Base-by-base conservation (phyloP, 1,140 invertebrate genomes). In the Oppia nitens region DNA sequence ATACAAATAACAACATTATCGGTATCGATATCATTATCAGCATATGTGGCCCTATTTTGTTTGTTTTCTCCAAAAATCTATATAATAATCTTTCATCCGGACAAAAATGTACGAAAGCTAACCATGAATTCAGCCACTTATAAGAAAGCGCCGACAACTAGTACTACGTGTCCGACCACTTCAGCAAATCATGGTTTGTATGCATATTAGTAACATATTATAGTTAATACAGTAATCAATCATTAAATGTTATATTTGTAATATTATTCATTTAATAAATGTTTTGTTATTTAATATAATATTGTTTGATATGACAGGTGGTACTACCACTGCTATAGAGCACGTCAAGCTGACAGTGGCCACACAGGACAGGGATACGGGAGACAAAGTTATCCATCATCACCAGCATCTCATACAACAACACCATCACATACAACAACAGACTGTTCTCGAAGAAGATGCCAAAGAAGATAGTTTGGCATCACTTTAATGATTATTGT, bases 1-100 rank as follows among this genome's bases (percentile, higher is more conserved):
- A 60, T 62, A 28, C 61, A 88, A 59, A 85, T 92, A 63, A 90
- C 86, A 47, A 88, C 85, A 63, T 87, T 93, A 83, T 88, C 84
- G 47, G 83, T 93, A 65, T 89, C 88, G 47, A 89, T 93, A 65
- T 88, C 85, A 55, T 76, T 94, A 21, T 88, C 85, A 66, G 88
- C 88, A 57, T 88, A 84, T 58, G 88, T 94, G 61, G 85, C 87
- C 1, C 78, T 93, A 49, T 82, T 81, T 32, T 94, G 89, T 71
- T 78, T 94, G 47, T 94, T 93, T 71, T 79, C 83, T 14, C 89
- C 89, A 23, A 93, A 93, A 79, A 71, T 94, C 12, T 94, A 94
- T 73, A 94, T 96, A 66, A 94, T 96, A 63, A 72, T 96, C 45
- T 80, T 93, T 28, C 79, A 86, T 55, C 90, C 91, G 2, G 91